Percentiles rank a stretch among this genome's conserved stretches.
Conservation (phyloP, 2,113 vertebrate genomes). For the Chunga burmeisteri region DNA sequence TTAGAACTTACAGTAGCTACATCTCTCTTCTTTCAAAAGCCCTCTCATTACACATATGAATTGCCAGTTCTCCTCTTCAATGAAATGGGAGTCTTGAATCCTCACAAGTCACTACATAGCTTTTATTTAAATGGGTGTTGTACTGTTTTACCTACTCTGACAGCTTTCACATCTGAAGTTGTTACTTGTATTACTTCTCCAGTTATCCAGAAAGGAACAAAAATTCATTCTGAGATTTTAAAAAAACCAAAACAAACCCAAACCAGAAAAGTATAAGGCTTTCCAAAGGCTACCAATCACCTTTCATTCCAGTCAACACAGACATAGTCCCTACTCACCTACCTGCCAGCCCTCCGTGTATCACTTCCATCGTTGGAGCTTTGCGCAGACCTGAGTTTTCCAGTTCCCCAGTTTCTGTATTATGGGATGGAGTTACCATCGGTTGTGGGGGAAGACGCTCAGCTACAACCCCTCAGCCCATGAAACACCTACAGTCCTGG, state of each 20-base stretch:
- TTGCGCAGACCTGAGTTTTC: background rate
- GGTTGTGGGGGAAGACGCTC: background rate
- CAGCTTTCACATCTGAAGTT: background rate
- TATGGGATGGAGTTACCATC: background rate
- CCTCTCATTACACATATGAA: accelerated
- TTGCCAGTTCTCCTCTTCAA: background rate
- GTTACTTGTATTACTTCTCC: background rate
- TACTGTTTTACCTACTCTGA: background rate
- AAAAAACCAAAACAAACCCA: background rate
- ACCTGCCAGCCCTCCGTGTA: background rate
- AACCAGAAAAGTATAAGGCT: background rate
- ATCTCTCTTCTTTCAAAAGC: background rate
- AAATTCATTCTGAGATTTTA: background rate
- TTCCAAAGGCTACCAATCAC: background rate
- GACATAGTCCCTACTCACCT: background rate
- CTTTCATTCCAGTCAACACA: background rate
- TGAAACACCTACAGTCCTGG: background rate
- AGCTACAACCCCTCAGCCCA: background rate
- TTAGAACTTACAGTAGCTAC: background rate
- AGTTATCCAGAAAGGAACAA: background rate
- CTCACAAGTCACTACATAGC: background rate
- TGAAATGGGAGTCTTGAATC: background rate
- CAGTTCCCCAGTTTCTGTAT: background rate
- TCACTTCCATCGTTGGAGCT: background rate
- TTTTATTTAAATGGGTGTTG: background rate